Evolutionary conservation across 2,888 invertebrate genomes (phyloP), one percentile per base, ranked within the genome.

Genomic region (Dromius quadrimaculatus): DNA sequence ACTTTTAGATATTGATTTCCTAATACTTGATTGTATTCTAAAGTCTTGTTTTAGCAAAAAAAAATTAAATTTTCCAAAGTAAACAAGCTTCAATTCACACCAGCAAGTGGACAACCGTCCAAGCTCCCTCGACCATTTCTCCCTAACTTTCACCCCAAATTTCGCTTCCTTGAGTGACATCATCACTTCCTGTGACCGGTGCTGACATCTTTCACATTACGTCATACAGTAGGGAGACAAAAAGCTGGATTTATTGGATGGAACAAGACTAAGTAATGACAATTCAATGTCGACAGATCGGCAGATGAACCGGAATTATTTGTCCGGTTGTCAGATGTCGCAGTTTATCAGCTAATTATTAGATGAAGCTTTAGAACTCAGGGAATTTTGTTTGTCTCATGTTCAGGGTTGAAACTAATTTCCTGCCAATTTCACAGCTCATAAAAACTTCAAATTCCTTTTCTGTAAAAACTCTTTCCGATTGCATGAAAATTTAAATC

Each of bases 221-320:
- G 50, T 54, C 50, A 54, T n/a, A n/a, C n/a, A n/a, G 28, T 23
- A 28, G 8, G 41, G 15, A 17, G 41, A 2, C 15, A 28, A 54
- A 28, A 54, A 54, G 28, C 50, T 28, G 28, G 50, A 54, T 15
- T 54, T 54, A 54, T 54, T 54, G 50, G 50, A 54, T 54, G 28
- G 28, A 28, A 13, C 32, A 23, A 28, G 50, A 54, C 50, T 54
- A 50, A 50, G 28, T 50, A 54, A 32, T 28, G 50, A 54, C 50
- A 54, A 54, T 23, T 54, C 23, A 17, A 54, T 47, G 28, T 15
- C 28, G 23, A 23, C 32, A 28, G 50, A 54, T 54, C 23, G 28
- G 17, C 50, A 28, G 50, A 54, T 28, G 43, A 9, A 43, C 19
- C 43, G 5, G 15, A 41, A 15, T 15, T 15, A 11, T 36, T 11